Conservation (phyloP, 2,113 vertebrate genomes). For the Macaca mulatta region DNA sequence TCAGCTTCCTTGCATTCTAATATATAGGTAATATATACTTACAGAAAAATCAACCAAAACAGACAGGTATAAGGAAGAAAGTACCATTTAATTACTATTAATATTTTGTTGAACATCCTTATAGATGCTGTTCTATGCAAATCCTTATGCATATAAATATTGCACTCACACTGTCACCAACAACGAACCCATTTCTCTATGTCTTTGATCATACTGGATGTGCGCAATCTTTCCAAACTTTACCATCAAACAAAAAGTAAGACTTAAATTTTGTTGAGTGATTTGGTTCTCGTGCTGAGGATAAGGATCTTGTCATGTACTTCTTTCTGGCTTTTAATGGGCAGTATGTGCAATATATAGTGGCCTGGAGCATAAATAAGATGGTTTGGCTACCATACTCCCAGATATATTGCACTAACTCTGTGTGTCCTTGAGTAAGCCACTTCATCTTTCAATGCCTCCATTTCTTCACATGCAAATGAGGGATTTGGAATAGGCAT, state of each 20-base stretch:
- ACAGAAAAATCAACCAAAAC: neutral
- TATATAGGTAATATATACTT: neutral
- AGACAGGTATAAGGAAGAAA: neutral
- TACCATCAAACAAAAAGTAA: neutral
- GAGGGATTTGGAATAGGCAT: neutral
- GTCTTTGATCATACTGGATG: neutral
- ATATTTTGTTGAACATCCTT: conserved; percentile 4
- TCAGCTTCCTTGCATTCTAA: neutral
- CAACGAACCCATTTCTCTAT: neutral
- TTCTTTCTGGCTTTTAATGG: neutral
- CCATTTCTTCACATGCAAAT: neutral
- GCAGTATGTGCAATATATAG: neutral
- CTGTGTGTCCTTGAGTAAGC: neutral
- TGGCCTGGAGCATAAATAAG: neutral
- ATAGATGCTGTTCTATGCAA: neutral
- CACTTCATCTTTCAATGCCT: neutral
- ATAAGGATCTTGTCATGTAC: neutral
- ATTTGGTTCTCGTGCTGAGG: neutral
- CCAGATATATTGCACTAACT: neutral
- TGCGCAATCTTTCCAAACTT: neutral
- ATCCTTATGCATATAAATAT: neutral
- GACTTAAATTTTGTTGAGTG: neutral
- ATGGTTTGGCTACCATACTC: neutral
- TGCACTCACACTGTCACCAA: neutral
- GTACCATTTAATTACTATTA: neutral